Conservation (phyloP, 92 coral and sea anemone genomes). For the Actinernus sp. region DNA sequence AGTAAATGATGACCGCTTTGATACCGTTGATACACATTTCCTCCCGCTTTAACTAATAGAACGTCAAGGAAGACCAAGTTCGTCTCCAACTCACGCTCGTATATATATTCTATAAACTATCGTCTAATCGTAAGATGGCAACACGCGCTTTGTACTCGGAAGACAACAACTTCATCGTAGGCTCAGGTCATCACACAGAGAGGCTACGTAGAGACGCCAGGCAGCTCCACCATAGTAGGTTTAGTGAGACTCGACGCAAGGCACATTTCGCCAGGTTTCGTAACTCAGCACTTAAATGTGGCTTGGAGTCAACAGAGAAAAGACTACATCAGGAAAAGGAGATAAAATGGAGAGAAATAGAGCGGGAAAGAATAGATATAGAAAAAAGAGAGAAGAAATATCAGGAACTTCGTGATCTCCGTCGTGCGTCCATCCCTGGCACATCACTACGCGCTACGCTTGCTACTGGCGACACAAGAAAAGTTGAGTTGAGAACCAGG, state of each 20-base stretch:
- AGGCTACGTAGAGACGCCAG: constrained; percentile 79
- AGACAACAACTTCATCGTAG: constrained; percentile 69
- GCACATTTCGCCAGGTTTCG: constrained; percentile 70
- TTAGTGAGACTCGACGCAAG: constrained; percentile 59
- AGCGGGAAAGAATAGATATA: constrained; percentile 28
- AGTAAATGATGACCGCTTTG: no score
- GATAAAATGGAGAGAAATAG: constrained; percentile 48
- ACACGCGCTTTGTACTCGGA: constrained; percentile 35
- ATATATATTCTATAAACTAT: no score
- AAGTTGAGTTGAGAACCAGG: background rate
- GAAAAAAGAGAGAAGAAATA: constrained; percentile 23
- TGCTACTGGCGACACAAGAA: background rate
- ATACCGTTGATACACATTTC: no score
- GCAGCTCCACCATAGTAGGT: constrained; percentile 73
- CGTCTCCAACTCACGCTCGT: no score
- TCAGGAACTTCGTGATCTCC: background rate
- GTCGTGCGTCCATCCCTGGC: constrained; percentile 8
- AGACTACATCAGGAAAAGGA: constrained; percentile 55
- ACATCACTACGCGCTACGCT: background rate
- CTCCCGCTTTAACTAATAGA: no score
- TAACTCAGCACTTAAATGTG: constrained; percentile 66
- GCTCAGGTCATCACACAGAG: constrained; percentile 34
- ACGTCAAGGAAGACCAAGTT: no score
- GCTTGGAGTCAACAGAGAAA: constrained; percentile 36
- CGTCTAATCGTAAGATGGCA: background rate